phyloP scores from a whole-genome alignment of 2,113 vertebrate species.

The Xyliphius kryptos region DNA sequence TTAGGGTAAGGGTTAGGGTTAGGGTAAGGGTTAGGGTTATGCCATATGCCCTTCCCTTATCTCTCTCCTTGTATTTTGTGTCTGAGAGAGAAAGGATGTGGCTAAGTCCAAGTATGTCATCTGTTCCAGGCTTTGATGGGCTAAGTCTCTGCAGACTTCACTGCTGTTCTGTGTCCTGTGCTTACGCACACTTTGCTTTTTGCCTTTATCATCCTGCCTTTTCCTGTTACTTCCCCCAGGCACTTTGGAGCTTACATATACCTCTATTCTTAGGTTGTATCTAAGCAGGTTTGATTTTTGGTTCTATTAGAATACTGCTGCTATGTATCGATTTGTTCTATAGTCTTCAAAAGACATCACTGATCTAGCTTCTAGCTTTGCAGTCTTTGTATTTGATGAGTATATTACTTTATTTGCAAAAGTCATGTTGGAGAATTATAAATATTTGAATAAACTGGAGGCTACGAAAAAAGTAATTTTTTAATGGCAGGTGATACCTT shows the following conservation, averaged over 20 bases:
- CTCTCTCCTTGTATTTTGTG: constrained; percentile 41
- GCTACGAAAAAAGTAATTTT: too few species aligned
- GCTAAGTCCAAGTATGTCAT: constrained; percentile 54
- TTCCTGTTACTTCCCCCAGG: constrained; percentile 45
- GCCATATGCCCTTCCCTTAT: constrained; percentile 22
- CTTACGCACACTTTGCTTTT: constrained; percentile 50
- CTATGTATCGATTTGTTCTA: constrained; percentile 15
- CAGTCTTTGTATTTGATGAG: background rate
- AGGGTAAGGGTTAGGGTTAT: too few species aligned
- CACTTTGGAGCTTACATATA: constrained; percentile 39
- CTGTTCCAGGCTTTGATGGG: constrained; percentile 58
- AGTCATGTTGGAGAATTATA: too few species aligned
- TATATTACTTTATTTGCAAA: too few species aligned
- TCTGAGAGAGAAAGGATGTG: constrained; percentile 46
- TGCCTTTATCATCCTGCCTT: constrained; percentile 48
- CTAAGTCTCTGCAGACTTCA: constrained; percentile 33
- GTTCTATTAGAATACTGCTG: constrained; percentile 5
- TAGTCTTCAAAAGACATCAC: constrained; percentile 27
- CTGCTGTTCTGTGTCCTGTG: constrained; percentile 50
- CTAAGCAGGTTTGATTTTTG: constrained; percentile 52
- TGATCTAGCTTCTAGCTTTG: constrained; percentile 48
- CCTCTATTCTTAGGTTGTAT: constrained; percentile 54
- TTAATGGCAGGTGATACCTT: too few species aligned
- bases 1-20: too few species aligned
- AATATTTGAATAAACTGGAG: too few species aligned